Evolutionary conservation across 1,140 invertebrate species (phyloP), one percentile per base, ranked within the genome.

Genomic region (Brachionus rotundiformis): DNA sequence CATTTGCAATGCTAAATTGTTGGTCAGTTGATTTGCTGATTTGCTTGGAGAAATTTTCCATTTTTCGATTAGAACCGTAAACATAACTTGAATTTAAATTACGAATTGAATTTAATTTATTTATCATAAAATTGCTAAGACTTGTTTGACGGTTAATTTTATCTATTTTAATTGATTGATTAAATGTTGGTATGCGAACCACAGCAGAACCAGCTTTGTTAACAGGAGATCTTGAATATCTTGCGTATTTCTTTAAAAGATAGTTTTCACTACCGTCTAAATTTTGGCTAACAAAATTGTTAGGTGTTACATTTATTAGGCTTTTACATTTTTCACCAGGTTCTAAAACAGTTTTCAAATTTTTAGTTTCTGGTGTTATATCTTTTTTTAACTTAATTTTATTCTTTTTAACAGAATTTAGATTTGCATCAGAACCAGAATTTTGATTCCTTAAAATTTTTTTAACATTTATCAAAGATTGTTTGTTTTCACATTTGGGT

Each of bases 31-130:
- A 44, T n/a, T 73, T 73, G 11, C 19, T 44, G 4, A 44, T 47
- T 23, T 73, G 36, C 3, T 54, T 16, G n/a, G n/a, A 23, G 19
- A 23, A 44, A 5, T 44, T 41, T 13, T 41, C 19, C 23, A 29
- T 11, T 73, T 10, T 29, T n/a, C 19, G 36, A 73, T 73, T 68
- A 16, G 63, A 68, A 19, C 29, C 63, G 2, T 68, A 68, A 2
- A 27, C 61, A 71, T 23, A 71, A 39, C 65, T 71, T 39, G 68
- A 73, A 73, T 41, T 73, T 44, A 44, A 73, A 25, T 73, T 68
- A 0, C 31, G 27, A 1, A 33, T 68, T 10, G 63, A 68, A 68
- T 68, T 68, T 6, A 68, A 19, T 23, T 73, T 73, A 44, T 73
- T 73, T 19, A 41, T 73, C 36, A 73, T 44, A 11, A 44, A 44